These are phyloP conservation scores for Drosophila mayaguana DNA, from an alignment of 2,888 invertebrate genomes.

Conservation along the genomic window DNA sequence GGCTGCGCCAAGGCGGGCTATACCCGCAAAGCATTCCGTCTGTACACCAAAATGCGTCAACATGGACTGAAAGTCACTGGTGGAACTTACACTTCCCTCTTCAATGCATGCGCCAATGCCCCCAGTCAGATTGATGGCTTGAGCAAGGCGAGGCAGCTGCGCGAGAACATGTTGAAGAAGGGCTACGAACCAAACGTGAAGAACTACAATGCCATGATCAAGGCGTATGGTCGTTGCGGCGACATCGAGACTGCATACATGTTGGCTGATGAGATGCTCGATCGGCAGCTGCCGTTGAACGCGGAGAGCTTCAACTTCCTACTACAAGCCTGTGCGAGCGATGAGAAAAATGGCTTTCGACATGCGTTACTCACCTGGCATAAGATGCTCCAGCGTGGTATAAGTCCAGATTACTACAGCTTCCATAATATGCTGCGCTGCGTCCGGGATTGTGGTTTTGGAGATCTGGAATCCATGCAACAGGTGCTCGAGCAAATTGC, in stretches of 20 bases:
- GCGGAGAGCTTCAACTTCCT: slow-evolving; percentile 91
- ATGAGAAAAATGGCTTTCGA: slow-evolving; percentile 91
- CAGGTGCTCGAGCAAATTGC: slow-evolving; percentile 85
- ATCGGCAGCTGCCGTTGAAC: slow-evolving; percentile 87
- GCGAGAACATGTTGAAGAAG: slow-evolving; percentile 89
- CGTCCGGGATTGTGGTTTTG: slow-evolving; percentile 93
- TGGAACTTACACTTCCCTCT: slow-evolving; percentile 93
- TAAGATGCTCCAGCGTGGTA: slow-evolving; percentile 89
- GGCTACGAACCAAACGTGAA: slow-evolving; percentile 89
- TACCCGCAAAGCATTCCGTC: slow-evolving; percentile 92
- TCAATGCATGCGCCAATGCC: slow-evolving; percentile 95
- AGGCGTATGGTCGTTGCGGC: slow-evolving; percentile 94
- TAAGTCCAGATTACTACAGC: slow-evolving; percentile 89
- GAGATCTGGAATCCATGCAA: slow-evolving; percentile 87
- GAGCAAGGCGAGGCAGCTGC: slow-evolving; percentile 88
- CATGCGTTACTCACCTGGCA: slow-evolving; percentile 91
- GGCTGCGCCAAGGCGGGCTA: slow-evolving; percentile 94
- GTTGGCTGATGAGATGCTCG: slow-evolving; percentile 93
- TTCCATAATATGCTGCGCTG: slow-evolving; percentile 93
- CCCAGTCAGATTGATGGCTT: slow-evolving; percentile 90
- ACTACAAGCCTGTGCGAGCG: slow-evolving; percentile 93
- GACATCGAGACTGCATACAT: slow-evolving; percentile 91
- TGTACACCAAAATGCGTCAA: slow-evolving; percentile 94
- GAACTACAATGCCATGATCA: slow-evolving; percentile 95
- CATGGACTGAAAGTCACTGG: slow-evolving; percentile 89